phyloP scores from a whole-genome alignment of 2,888 invertebrate species.

The Scaptomyza cyrtandrae region DNA sequence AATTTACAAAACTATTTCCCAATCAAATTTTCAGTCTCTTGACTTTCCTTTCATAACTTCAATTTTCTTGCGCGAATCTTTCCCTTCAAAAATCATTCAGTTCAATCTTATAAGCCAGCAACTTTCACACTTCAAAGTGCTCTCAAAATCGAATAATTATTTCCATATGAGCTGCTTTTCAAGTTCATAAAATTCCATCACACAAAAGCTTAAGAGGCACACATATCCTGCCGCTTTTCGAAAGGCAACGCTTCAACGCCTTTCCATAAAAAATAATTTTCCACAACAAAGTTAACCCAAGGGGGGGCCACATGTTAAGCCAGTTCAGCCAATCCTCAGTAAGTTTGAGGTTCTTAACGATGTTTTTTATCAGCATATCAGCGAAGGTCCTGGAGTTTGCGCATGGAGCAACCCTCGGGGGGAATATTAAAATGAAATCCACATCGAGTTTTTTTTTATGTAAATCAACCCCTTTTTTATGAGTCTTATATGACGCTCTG shows the following conservation, averaged over 20 bases:
- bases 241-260: constrained; percentile 66
- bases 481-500: constrained; percentile 45
- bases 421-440: constrained; percentile 80
- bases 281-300: too few relatives aligned
- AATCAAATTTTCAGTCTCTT: too few relatives aligned
- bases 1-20: too few relatives aligned
- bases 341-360: constrained; percentile 1
- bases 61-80: neutral
- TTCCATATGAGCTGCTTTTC: constrained; percentile 51
- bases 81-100: neutral
- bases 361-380: constrained; percentile 55
- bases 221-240: too few relatives aligned
- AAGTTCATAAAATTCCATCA: constrained; percentile 24
- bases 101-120: neutral
- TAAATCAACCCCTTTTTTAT: constrained; percentile 80
- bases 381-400: constrained; percentile 56
- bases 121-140: constrained; percentile 23
- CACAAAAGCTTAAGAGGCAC: constrained; percentile 31
- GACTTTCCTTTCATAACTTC: neutral
- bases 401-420: constrained; percentile 59
- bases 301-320: constrained; percentile 54
- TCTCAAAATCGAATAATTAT: constrained; percentile 12
- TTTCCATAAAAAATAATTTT: constrained; percentile 57
- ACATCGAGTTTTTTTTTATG: constrained; percentile 64
- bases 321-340: constrained; percentile 61